Conservation (phyloP, 1,140 invertebrate genomes). For the Trachelipus rathkii region DNA sequence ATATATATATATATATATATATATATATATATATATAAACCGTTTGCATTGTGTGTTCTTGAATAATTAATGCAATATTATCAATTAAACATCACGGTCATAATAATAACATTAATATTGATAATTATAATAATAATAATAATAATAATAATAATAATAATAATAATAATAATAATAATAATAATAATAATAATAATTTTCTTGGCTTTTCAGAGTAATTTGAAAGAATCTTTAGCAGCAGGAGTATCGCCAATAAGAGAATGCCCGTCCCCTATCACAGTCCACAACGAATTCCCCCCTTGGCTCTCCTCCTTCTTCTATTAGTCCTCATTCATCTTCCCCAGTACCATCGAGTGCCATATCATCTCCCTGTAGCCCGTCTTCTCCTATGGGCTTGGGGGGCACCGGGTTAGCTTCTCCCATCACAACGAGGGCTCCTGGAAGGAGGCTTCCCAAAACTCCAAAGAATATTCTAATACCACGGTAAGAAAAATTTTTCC, state of each 20-base stretch:
- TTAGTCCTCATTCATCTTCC: background rate
- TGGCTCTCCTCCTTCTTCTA: background rate
- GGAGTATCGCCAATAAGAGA: constrained; percentile 3
- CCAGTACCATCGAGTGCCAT: background rate
- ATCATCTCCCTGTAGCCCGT: background rate
- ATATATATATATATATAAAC: too few relatives aligned
- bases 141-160: background rate
- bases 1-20: too few relatives aligned
- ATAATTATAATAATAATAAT: background rate
- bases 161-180: background rate
- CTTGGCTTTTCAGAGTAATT: background rate
- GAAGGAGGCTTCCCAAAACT: background rate
- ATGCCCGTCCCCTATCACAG: background rate
- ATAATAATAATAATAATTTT: background rate
- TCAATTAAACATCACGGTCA: too few relatives aligned
- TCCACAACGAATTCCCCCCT: background rate
- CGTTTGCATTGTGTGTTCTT: too few relatives aligned
- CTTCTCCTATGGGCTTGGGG: background rate
- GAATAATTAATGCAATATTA: too few relatives aligned
- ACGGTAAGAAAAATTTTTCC: background rate
- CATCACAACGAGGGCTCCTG: background rate
- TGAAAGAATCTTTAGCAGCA: background rate
- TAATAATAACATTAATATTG: too few relatives aligned
- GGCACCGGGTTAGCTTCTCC: background rate
- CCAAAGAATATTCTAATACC: background rate